Base-by-base conservation (phyloP, 2,113 vertebrate genomes). In the Leiothrix lutea region DNA sequence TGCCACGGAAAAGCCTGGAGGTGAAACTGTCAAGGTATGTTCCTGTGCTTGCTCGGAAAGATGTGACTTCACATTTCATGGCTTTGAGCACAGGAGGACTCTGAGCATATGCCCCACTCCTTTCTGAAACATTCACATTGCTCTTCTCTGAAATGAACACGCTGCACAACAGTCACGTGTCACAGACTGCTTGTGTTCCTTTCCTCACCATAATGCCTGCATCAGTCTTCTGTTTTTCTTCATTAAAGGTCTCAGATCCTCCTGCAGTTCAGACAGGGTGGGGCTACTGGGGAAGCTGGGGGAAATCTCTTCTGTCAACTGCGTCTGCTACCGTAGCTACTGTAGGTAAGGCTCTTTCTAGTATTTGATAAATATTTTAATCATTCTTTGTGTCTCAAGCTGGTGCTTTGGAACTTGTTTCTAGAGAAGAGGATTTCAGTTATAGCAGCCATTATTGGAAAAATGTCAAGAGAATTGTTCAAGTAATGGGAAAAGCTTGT, bases 261-360 rank as follows among this genome's bases (percentile, higher is more conserved):
- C 94, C 98, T 38, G 98, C 97, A 48, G 85, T 98, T 69, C 98
- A 98, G 80, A 98, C 98, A 16, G 98, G 98, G 47, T 99, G 99
- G 99, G 99, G 99, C 2, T 99, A 98, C 88, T 99, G 99, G 99
- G 99, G 99, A 53, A 99, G 97, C 96, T 99, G 99, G 99, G 99
- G 99, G 28, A 99, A 99, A 96, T 99, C 99, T 62, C 96, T 99
- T 56, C 92, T 99, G 38, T 99, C 99, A 71, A 99, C 99, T 50
- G 99, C 99, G 8, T 98, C 99, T 58, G 99, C 99, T 81, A 99
- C 99, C 5, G 99, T 99, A 88, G 98, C 98, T 47, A 99, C 99
- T 75, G 99, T 99, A 95, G 99, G 99, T 99, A 98, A 99, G 99
- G 56, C 20, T 70, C 61, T 42, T 72, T 47, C 90, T 78, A 23